Conservation (phyloP, 1,140 invertebrate genomes). For the Caenorhabditis brenneri region DNA sequence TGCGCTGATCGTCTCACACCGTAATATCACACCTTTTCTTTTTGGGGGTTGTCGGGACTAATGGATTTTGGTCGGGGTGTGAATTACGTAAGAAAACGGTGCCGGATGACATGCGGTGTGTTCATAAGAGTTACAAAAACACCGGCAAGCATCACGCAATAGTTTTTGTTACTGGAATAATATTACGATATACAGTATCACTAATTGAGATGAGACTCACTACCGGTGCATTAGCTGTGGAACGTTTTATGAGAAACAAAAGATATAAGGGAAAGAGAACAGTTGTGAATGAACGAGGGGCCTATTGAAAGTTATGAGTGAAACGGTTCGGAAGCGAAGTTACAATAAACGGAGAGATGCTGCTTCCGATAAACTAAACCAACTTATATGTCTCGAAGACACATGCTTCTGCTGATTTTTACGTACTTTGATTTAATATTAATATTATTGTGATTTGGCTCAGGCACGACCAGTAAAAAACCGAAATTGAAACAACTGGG, state of each 20-base stretch:
- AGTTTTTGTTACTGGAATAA: background rate
- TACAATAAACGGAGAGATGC: no score
- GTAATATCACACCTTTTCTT: constrained; percentile 22
- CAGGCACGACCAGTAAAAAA: no score
- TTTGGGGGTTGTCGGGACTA: background rate
- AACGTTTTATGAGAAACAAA: background rate
- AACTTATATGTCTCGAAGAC: no score
- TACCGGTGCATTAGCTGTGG: background rate
- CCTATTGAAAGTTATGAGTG: no score
- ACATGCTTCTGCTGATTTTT: no score
- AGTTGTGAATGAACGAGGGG: no score
- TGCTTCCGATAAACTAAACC: no score
- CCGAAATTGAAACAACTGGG: no score
- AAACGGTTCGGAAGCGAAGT: no score
- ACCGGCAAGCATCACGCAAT: constrained; percentile 16
- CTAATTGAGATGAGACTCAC: background rate
- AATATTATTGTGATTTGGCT: no score
- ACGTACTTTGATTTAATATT: no score
- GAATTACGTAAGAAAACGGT: constrained; percentile 8
- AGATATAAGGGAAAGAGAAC: background rate
- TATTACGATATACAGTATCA: background rate
- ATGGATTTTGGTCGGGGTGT: background rate
- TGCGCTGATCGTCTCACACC: constrained; percentile 1
- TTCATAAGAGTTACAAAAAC: background rate
- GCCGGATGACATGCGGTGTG: background rate